Evolutionary conservation across 2,888 invertebrate species (phyloP).

Genomic region (Metellina segmentata): DNA sequence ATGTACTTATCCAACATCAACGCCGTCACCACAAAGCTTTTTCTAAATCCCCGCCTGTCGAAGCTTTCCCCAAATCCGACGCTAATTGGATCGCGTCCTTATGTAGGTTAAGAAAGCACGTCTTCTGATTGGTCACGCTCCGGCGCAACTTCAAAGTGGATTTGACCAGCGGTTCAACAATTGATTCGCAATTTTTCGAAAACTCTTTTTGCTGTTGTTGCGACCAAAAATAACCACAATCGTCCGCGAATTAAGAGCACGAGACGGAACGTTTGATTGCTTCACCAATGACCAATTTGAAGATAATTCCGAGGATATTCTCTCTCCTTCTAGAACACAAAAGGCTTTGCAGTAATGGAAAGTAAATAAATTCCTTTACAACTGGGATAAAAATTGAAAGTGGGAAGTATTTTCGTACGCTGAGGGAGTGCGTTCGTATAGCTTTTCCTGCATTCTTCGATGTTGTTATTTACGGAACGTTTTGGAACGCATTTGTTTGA

Average conservation of each 20-base stretch:
- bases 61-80: constrained; percentile 38
- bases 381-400: background rate
- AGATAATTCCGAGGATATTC: background rate
- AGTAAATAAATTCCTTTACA: background rate
- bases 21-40: background rate
- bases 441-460: background rate
- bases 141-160: constrained; percentile 6
- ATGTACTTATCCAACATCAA: background rate
- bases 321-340: no score
- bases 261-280: background rate
- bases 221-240: constrained; percentile 1
- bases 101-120: constrained; percentile 59
- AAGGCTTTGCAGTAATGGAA: background rate
- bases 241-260: background rate
- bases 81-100: constrained; percentile 40
- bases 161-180: constrained; percentile 7
- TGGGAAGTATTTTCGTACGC: background rate
- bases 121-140: constrained; percentile 46
- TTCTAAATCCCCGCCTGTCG: constrained; percentile 22
- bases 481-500: background rate
- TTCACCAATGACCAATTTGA: background rate
- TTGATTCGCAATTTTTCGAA: constrained; percentile 9
- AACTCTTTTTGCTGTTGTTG: background rate
- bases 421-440: background rate
- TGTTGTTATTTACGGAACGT: background rate